Evolutionary conservation across 92 coral and sea anemone species (phyloP), one percentile per base, ranked within the genome.

Genomic region (Epizoanthus scotinus): DNA sequence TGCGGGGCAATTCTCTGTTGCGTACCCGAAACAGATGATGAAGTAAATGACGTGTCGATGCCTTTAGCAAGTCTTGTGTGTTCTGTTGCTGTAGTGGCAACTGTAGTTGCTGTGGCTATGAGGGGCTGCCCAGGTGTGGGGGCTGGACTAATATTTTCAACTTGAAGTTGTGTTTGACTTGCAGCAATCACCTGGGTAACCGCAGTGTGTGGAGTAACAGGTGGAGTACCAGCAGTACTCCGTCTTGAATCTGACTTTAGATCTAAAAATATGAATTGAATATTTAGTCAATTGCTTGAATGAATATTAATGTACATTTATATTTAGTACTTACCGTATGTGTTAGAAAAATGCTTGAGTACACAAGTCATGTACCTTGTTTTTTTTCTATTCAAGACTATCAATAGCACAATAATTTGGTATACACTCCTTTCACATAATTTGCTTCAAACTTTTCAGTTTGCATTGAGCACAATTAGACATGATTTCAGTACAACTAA

Each of bases 91-190:
- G 77, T 61, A 6, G 79, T 26, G 21, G 55, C 53, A 60, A 60
- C 12, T 21, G 86, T 27, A 10, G 86, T 34, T 79, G 86, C 78
- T 63, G 82, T 59, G 64, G 83, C 25, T 38, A 69, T 54, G 26
- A 82, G 82, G 36, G 68, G 78, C 78, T 82, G 82, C n/a, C 84
- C 66, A 6, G 96, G 88, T 10, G 91, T 85, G 18, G 93, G 89
- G 15, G 94, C 99, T 17, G 99, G 99, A 64, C 99, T 95, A 77
- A 95, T 89, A 65, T 95, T 95, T 70, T 95, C 99, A 38, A 95
- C 95, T 77, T 90, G 97, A 47, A 90, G 74, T 21, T 90, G 94
- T 50, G 97, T 82, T 50, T 89, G 85, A 8, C 91, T 67, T 17
- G 70, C 83, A 31, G 67, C 58, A 20, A 75, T 36, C 8, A 60